Evolutionary conservation across 2,113 vertebrate genomes (phyloP), one percentile per base, ranked within the genome.

Genomic region (Ascaphus truei): DNA sequence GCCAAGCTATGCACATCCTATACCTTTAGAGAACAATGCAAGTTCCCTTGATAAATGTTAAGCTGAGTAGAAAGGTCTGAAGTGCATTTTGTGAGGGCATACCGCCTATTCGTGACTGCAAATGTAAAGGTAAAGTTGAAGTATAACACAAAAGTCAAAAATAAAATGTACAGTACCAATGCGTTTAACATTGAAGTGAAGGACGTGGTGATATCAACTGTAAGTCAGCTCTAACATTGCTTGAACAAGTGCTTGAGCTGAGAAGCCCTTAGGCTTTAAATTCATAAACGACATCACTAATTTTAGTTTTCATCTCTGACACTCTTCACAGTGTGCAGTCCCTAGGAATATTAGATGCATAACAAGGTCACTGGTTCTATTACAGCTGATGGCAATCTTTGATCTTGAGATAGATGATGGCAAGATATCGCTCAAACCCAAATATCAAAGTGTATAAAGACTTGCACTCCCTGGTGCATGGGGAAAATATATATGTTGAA

Each of bases 191-290:
- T 41, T 66, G 63, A 66, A 55, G 41, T 66, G 63, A 66, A 66
- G 63, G 63, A 16, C 36, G 43, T 26, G 23, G 37, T n/a, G n/a
- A n/a, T n/a, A n/a, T n/a, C n/a, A n/a, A n/a, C n/a, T n/a, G n/a
- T n/a, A n/a, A n/a, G n/a, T n/a, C n/a, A n/a, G n/a, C 33, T 31
- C 26, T 45, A 56, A 45, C 50, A 16, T 37, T 57, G 64, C 52
- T 41, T 67, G 51, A 57, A 57, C 52, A 67, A 56, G 51, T 31
- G 13, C 26, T 67, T 57, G 16, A 67, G 63, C 13, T 7, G 11
- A 57, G 57, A 67, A 47, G 27, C 51, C 52, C 64, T 67, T 22
- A 57, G 64, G 64, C 64, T 67, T 67, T 57, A 16, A 67, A 56
- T n/a, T 29, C 52, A 41, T 52, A 57, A 45, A 56, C 10, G 37